phyloP scores from a whole-genome alignment of 2,888 invertebrate genomes.

The Acrobasis suavella region DNA sequence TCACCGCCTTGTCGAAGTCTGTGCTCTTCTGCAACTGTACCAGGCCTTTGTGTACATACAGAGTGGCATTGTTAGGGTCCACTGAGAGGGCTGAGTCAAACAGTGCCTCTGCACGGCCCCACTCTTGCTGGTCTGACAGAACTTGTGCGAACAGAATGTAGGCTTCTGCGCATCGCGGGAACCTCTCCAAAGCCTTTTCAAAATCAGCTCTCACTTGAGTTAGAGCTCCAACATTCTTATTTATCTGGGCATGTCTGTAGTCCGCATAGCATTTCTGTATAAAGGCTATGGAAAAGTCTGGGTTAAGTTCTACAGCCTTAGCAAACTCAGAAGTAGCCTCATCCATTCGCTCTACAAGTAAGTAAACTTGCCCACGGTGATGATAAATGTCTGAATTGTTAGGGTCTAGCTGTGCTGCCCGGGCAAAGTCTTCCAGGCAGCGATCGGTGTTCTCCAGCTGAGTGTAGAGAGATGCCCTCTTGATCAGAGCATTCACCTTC shows the following conservation, averaged over 20 bases:
- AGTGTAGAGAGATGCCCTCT: slow-evolving; percentile 92
- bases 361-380: slow-evolving; percentile 94
- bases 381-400: slow-evolving; percentile 95
- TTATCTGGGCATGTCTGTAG: slow-evolving; percentile 86
- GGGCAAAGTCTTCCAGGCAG: slow-evolving; percentile 90
- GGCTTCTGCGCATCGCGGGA: slow-evolving; percentile 93
- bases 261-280: slow-evolving; percentile 96
- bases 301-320: slow-evolving; percentile 90
- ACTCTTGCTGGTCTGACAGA: slow-evolving; percentile 91
- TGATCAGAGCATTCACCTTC: slow-evolving; percentile 92
- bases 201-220: slow-evolving; percentile 88
- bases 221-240: slow-evolving; percentile 83
- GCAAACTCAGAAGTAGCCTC: slow-evolving; percentile 92
- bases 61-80: slow-evolving; percentile 92
- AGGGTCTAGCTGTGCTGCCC: slow-evolving; percentile 89
- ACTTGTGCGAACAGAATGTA: slow-evolving; percentile 96
- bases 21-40: slow-evolving; percentile 93
- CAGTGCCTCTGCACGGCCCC: slow-evolving; percentile 90
- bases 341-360: slow-evolving; percentile 90
- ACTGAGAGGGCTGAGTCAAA: slow-evolving; percentile 91
- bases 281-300: slow-evolving; percentile 91
- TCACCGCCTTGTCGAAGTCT: slow-evolving; percentile 89
- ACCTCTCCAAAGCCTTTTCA: slow-evolving; percentile 88
- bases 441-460: slow-evolving; percentile 88
- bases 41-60: slow-evolving; percentile 93